A percentile compares a stretch with the other conserved stretches of the same genome.
phyloP scores from a whole-genome alignment of 2,888 invertebrate species.

The Timema cristinae region DNA sequence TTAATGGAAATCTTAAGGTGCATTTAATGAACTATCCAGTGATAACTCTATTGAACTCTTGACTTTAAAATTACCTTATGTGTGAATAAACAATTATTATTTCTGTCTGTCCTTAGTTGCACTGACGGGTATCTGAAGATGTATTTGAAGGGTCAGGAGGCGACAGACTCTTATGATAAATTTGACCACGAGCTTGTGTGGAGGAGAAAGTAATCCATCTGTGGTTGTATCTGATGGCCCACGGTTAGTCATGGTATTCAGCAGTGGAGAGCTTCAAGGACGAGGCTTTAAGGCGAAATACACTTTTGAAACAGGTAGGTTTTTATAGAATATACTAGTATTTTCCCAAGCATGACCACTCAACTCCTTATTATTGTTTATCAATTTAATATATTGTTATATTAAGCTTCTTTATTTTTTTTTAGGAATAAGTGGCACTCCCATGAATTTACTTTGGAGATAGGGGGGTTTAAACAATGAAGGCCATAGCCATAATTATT shows the following conservation, averaged over 20 bases:
- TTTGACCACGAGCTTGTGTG: slow-evolving; percentile 92
- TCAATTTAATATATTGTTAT: no score
- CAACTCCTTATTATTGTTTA: no score
- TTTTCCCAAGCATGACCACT: no score
- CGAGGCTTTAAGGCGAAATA: slow-evolving; percentile 87
- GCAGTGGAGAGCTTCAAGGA: slow-evolving; percentile 86
- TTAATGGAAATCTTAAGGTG: no score
- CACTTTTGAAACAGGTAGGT: slow-evolving; percentile 73
- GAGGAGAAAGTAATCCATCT: slow-evolving; percentile 70
- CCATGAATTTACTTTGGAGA: no score
- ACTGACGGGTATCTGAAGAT: slow-evolving; percentile 87
- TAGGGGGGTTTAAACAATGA: no score
- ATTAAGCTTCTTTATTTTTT: no score
- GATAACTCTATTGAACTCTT: no score
- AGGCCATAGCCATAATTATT: no score
- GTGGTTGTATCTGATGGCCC: slow-evolving; percentile 87
- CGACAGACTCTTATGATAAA: slow-evolving; percentile 88
- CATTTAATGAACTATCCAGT: no score
- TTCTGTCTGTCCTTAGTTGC: slow-evolving; percentile 55
- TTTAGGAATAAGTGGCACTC: no score
- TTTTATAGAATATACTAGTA: no score
- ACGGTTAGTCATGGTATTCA: slow-evolving; percentile 90
- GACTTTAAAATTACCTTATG: not conserved
- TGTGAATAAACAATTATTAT: not conserved
- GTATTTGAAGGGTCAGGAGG: slow-evolving; percentile 88